A percentile compares a stretch with the other conserved stretches of the same genome.
phyloP scores from a whole-genome alignment of 92 coral and sea anemone species.

The Plumapathes pennacea region DNA sequence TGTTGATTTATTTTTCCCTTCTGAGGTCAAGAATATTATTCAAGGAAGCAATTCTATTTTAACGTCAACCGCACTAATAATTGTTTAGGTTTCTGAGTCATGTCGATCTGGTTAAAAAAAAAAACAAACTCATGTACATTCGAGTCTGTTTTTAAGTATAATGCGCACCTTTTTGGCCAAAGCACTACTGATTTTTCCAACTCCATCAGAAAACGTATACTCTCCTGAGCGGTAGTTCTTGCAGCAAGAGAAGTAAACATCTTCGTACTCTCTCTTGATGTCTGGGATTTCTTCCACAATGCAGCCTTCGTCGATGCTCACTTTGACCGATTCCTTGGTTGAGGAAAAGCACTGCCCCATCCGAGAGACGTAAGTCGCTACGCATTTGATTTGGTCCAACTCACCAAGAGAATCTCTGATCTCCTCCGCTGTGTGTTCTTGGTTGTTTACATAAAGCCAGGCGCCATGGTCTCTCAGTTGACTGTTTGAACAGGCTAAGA shows the following conservation, averaged over 20 bases:
- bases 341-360: conserved; percentile 99
- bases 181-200: conserved; percentile 76
- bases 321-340: conserved; percentile 80
- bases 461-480: conserved; percentile 94
- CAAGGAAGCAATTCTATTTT: too few relatives aligned
- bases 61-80: too few relatives aligned
- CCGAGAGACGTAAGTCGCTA: conserved; percentile 90
- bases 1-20: too few relatives aligned
- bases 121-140: too few relatives aligned
- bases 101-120: too few relatives aligned
- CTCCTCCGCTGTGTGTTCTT: conserved; percentile 47
- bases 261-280: conserved; percentile 30
- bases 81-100: too few relatives aligned
- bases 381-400: conserved; percentile 78
- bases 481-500: conserved; percentile 92
- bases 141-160: too few relatives aligned
- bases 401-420: conserved; percentile 84
- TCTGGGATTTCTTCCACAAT: conserved; percentile 57
- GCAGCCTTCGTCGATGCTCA: conserved; percentile 62
- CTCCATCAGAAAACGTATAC: conserved; percentile 92
- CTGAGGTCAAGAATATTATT: too few relatives aligned
- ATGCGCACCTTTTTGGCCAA: conserved; percentile 83
- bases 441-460: conserved; percentile 77
- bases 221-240: conserved; percentile 40
- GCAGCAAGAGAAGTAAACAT: conserved; percentile 61